Percentiles rank a stretch among this genome's conserved stretches.
phyloP scores from a whole-genome alignment of 2,888 invertebrate genomes.

The Papilio elwesi region DNA sequence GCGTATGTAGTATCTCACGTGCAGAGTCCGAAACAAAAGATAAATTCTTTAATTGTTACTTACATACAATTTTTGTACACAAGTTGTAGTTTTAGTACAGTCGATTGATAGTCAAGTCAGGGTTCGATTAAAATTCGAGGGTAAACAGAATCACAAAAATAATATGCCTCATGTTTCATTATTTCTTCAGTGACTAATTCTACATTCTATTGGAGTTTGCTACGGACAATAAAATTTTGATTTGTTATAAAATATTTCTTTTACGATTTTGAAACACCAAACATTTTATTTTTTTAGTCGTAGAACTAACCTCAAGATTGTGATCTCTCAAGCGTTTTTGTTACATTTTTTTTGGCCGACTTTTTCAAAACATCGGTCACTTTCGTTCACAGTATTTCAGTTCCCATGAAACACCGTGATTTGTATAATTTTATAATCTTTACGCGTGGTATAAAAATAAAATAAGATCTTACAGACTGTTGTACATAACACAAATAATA shows the following conservation, averaged over 20 bases:
- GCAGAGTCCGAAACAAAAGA: too few relatives aligned
- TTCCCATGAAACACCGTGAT: slow-evolving; percentile 44
- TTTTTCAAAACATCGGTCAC: slow-evolving; percentile 48
- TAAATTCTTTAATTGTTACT: too few relatives aligned
- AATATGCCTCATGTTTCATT: neutral
- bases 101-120: too few relatives aligned
- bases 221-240: slow-evolving; percentile 25
- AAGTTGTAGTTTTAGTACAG: too few relatives aligned
- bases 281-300: slow-evolving; percentile 14
- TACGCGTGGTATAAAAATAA: too few relatives aligned
- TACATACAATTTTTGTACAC: too few relatives aligned
- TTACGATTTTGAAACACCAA: slow-evolving; percentile 12
- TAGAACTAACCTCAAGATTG: slow-evolving; percentile 37
- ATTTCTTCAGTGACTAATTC: neutral
- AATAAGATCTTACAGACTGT: too few relatives aligned
- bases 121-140: too few relatives aligned
- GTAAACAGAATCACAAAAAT: neutral
- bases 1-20: too few relatives aligned
- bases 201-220: neutral
- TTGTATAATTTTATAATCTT: slow-evolving; percentile 36
- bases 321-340: slow-evolving; percentile 45
- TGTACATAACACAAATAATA: too few relatives aligned
- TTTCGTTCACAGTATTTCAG: slow-evolving; percentile 41
- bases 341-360: slow-evolving; percentile 41
- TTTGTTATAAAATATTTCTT: neutral